phyloP scores from a whole-genome alignment of 1,140 invertebrate species.

The Aphelenchoides avenae region DNA sequence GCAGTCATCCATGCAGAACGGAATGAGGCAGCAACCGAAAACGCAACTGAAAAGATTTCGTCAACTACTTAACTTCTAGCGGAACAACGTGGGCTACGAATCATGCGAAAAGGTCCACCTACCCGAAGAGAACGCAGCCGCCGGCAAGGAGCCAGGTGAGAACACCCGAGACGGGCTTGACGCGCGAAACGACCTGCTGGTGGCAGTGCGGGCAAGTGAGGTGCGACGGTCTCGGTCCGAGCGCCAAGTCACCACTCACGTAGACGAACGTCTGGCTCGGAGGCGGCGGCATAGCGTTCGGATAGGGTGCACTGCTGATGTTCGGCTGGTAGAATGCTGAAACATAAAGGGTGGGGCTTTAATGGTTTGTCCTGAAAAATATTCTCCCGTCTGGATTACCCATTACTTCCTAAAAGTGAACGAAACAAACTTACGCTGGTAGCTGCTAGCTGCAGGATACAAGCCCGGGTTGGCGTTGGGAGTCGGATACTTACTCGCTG shows the following conservation, averaged over 20 bases:
- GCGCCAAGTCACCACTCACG: not conserved
- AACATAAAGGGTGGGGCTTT: not conserved
- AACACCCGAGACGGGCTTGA: constrained; percentile 21
- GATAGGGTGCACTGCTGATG: no score
- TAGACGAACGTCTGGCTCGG: constrained; percentile 26
- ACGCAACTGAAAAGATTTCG: constrained; percentile 10
- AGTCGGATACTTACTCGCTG: no score
- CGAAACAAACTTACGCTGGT: no score
- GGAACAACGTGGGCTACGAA: not conserved
- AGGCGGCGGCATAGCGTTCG: constrained; percentile 16
- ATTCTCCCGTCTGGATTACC: not conserved
- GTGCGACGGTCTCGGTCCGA: constrained; percentile 7
- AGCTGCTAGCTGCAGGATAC: no score
- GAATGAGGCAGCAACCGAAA: constrained; percentile 28
- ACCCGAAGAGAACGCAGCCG: constrained; percentile 23
- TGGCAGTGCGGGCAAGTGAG: constrained; percentile 16
- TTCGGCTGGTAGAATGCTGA: constrained; percentile 4
- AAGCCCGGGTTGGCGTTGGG: no score
- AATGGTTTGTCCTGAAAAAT: not conserved
- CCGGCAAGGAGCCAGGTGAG: constrained; percentile 29
- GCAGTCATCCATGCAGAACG: constrained; percentile 33
- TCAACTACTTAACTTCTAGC: not conserved
- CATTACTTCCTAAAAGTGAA: no score
- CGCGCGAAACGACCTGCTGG: constrained; percentile 23
- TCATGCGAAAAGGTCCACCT: no score